Percentiles rank a stretch among this genome's conserved stretches.
Conservation (phyloP, 2,888 invertebrate genomes). For the Netelia fuscicornis region DNA sequence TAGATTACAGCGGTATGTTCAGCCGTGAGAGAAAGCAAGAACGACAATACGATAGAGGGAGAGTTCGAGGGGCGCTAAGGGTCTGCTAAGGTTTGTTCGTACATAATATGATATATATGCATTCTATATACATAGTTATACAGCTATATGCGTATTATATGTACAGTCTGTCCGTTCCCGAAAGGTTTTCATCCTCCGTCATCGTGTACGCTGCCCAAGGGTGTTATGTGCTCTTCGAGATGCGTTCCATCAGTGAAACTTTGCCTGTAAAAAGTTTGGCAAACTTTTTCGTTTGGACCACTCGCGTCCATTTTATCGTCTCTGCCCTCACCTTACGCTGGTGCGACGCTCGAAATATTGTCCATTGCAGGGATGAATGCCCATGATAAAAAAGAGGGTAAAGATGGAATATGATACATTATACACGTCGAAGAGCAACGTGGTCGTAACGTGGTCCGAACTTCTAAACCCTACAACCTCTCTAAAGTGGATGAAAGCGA, state of each 20-base stretch:
- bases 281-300: slow-evolving; percentile 55
- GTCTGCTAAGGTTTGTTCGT: slow-evolving; percentile 36
- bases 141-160: neutral
- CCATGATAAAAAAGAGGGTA: slow-evolving; percentile 16
- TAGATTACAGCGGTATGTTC: slow-evolving; percentile 67
- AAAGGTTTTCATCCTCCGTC: slow-evolving; percentile 7
- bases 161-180: neutral
- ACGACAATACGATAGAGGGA: slow-evolving; percentile 29
- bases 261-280: slow-evolving; percentile 51
- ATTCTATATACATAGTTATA: neutral
- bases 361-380: neutral
- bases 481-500: too few species aligned
- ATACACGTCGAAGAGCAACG: slow-evolving; percentile 33
- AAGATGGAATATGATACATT: slow-evolving; percentile 16
- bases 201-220: slow-evolving; percentile 2
- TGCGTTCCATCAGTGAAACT: slow-evolving; percentile 50
- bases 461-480: neutral
- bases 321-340: neutral
- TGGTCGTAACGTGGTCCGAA: neutral
- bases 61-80: slow-evolving; percentile 47
- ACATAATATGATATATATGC: slow-evolving; percentile 5
- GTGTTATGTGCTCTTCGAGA: slow-evolving; percentile 35
- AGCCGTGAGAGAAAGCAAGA: slow-evolving; percentile 32
- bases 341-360: neutral
- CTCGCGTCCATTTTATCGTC: slow-evolving; percentile 1